These are phyloP conservation scores for Scolopax mira DNA, from an alignment of 2,113 vertebrate genomes.

Conservation along the genomic window DNA sequence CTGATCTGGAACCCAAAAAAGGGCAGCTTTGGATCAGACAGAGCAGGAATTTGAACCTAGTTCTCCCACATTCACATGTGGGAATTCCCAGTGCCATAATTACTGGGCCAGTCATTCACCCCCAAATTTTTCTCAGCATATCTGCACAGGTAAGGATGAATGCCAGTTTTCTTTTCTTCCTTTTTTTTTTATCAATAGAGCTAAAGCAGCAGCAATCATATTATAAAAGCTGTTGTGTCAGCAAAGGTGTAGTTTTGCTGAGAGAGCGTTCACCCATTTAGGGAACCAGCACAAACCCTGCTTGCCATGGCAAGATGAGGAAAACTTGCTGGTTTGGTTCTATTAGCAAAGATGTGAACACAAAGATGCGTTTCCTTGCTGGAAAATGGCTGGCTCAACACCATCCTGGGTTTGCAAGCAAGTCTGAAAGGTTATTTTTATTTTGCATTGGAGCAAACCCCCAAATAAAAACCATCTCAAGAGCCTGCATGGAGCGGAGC, in stretches of 20 bases:
- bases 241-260: conserved; percentile 51
- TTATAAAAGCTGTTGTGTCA: conserved; percentile 13
- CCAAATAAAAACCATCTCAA: background rate
- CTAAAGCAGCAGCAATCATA: conserved; percentile 28
- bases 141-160: background rate
- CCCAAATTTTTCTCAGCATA: background rate
- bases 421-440: background rate
- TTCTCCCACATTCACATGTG: background rate
- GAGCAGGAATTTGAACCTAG: background rate
- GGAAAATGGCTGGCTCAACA: background rate
- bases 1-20: background rate
- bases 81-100: background rate
- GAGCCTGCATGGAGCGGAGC: background rate
- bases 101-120: background rate
- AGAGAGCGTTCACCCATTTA: background rate
- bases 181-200: conserved; percentile 23
- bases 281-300: background rate
- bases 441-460: background rate
- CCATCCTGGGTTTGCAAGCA: background rate
- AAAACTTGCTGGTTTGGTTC: background rate
- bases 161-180: background rate
- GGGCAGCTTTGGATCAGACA: background rate
- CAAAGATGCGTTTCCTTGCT: background rate
- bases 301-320: background rate
- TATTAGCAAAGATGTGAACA: background rate